Evolutionary conservation across 2,113 vertebrate genomes (phyloP), one percentile per base, ranked within the genome.

Genomic region (Kryptolebias marmoratus): DNA sequence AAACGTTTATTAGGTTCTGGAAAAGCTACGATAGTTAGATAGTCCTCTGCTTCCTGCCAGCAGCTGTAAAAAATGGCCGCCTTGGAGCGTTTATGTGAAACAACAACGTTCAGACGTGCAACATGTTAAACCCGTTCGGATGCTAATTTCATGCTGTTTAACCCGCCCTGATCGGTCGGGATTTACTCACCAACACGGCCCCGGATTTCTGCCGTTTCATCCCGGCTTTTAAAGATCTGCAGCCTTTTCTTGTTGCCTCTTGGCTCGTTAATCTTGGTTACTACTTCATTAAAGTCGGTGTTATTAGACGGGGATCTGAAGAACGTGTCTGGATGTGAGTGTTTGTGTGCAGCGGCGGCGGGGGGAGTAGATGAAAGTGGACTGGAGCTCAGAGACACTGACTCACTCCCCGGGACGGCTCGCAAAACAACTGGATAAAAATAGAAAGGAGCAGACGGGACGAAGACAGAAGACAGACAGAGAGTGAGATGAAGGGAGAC

Each of bases 341-440:
- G 55, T 36, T 50, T 61, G 49, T 49, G 65, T 67, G 65, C 52
- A 54, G 53, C 57, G 69, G 22, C 22, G 22, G 22, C 22, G 22
- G 22, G 22, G 68, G 64, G 72, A 69, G 70, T 82, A 71, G 82
- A 88, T 88, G 76, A 86, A 90, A 93, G 86, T 74, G 82, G 72
- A 75, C 52, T 64, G 65, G 80, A 77, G 84, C 79, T 85, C 71
- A 86, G 87, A 87, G 88, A 86, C 70, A 77, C 68, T 89, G 84
- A 89, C 77, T 87, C 83, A 91, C 82, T 89, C 73, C 67, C 82
- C 31, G 68, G 42, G 60, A 62, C 58, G 64, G 75, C 82, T 73
- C 72, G 79, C 73, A 84, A 42, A 86, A 88, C 83, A 87, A 80
- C 61, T 77, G 72, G 83, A 84, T 88, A 83, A 76, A 88, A 83